phyloP scores from a whole-genome alignment of 1,140 invertebrate genomes.

The Lasioglossum albipes region DNA sequence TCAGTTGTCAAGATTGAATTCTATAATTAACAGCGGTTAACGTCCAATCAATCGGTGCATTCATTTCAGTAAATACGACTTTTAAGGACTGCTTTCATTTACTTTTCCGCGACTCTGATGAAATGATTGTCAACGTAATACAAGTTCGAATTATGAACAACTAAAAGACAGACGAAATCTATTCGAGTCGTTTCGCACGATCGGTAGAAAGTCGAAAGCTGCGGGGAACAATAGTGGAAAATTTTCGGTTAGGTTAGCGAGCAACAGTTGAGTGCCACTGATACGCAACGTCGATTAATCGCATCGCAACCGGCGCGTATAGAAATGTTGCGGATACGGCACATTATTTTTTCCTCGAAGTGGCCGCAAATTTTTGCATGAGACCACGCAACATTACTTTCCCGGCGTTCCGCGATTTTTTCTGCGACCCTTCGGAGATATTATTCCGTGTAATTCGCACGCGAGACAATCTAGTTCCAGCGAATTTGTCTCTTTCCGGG shows the following conservation, averaged over 20 bases:
- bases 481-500: not conserved
- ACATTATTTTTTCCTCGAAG: not conserved
- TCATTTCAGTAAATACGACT: not conserved
- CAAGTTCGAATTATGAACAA: too few species aligned
- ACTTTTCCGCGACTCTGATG: too few species aligned
- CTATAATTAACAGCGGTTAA: too few species aligned
- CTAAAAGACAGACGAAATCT: not conserved
- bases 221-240: not conserved
- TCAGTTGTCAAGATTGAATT: not conserved
- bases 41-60: not conserved
- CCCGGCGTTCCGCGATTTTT: not conserved
- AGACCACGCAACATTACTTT: not conserved
- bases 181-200: not conserved
- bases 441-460: too few species aligned
- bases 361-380: slow-evolving; percentile 12
- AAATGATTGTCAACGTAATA: too few species aligned
- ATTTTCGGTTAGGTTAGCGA: not conserved
- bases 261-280: slow-evolving; percentile 40
- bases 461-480: too few species aligned
- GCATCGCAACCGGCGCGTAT: slow-evolving; percentile 8
- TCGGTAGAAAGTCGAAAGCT: too few species aligned
- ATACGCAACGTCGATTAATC: slow-evolving; percentile 47
- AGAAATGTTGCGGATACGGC: slow-evolving; percentile 29
- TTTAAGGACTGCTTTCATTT: not conserved
- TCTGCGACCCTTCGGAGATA: too few species aligned